A percentile compares a stretch with the other conserved stretches of the same genome.
phyloP scores from a whole-genome alignment of 2,113 vertebrate species.

The Psilopsiagon aymara region DNA sequence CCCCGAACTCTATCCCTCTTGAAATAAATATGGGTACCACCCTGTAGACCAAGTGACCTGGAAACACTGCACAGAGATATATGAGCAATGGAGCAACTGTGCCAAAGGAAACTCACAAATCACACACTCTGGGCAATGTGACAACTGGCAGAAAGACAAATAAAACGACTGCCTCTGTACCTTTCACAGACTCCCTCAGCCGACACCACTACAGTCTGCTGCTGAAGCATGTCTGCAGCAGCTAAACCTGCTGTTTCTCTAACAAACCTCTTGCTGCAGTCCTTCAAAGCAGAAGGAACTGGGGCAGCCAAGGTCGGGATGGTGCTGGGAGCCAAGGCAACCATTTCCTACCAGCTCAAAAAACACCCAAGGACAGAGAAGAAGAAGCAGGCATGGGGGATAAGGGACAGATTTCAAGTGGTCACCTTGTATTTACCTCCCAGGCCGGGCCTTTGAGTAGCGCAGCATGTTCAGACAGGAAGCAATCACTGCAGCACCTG shows the following conservation, averaged over 20 bases:
- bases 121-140: not conserved
- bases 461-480: rapidly evolving
- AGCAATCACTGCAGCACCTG: not conserved
- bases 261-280: not conserved
- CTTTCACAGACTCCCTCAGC: not conserved
- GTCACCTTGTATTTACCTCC: not conserved
- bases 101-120: slow-evolving; percentile 30
- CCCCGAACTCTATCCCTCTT: not conserved
- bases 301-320: not conserved
- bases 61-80: not conserved
- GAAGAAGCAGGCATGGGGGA: not conserved
- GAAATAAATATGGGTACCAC: not conserved
- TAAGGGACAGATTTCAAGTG: not conserved
- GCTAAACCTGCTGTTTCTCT: not conserved
- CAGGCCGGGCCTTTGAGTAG: not conserved
- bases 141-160: slow-evolving; percentile 29
- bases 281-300: not conserved
- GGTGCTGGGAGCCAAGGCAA: not conserved
- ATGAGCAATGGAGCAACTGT: not conserved
- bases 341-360: not conserved
- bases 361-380: not conserved
- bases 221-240: not conserved
- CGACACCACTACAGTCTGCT: not conserved
- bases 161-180: not conserved
- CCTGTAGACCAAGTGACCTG: not conserved